Percentiles rank a stretch among this genome's conserved stretches.
Evolutionary conservation across 2,113 vertebrate species (phyloP).

Genomic region (Muntiacus muntjak): DNA sequence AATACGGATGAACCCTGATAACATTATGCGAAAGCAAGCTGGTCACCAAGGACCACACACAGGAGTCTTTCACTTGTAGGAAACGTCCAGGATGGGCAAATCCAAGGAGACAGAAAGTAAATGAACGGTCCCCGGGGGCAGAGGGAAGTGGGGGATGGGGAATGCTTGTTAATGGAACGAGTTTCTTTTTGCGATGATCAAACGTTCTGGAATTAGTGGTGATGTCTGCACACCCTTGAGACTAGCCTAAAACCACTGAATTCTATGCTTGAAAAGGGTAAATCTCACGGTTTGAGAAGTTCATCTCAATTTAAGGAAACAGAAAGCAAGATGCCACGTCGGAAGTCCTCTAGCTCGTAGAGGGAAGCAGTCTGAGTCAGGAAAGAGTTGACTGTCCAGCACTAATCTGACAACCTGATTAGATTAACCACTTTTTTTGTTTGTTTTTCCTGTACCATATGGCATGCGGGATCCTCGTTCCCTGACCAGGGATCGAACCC

Average conservation of each 20-base stretch:
- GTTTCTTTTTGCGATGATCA: neutral
- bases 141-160: accelerated
- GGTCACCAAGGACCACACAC: neutral
- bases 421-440: accelerated
- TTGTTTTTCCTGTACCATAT: neutral
- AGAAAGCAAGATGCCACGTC: neutral
- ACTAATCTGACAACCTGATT: neutral
- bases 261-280: neutral
- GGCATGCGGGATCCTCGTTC: neutral
- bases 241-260: too few relatives aligned
- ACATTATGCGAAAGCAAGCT: neutral
- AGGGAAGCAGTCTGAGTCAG: accelerated
- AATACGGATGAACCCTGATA: accelerated
- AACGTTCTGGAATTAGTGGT: neutral
- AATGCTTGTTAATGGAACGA: accelerated
- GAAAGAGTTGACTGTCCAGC: accelerated
- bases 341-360: neutral
- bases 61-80: accelerated
- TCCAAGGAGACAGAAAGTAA: neutral
- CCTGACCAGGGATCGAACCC: neutral
- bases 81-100: neutral
- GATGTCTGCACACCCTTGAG: too few relatives aligned
- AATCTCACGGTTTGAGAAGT: neutral
- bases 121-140: neutral
- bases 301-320: neutral